phyloP scores from a whole-genome alignment of 2,888 invertebrate genomes.

The Antitype chi region DNA sequence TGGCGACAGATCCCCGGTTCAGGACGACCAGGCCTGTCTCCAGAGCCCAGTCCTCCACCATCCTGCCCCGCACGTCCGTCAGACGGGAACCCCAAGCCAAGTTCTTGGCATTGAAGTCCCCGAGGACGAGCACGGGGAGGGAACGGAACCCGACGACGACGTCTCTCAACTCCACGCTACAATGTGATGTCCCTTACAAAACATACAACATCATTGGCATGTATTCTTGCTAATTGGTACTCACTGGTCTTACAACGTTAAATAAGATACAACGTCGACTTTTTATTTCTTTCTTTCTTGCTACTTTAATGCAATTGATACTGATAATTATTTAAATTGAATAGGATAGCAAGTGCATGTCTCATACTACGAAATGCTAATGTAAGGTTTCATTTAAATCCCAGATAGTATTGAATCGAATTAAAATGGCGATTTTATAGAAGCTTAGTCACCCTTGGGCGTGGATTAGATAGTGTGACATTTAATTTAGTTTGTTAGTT shows the following conservation, averaged over 20 bases:
- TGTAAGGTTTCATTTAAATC: constrained; percentile 66
- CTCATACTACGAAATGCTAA: constrained; percentile 64
- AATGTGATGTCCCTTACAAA: constrained; percentile 63
- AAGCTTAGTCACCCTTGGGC: constrained; percentile 64
- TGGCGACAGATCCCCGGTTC: too few species aligned
- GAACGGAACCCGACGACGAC: too few species aligned
- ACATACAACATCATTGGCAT: constrained; percentile 76
- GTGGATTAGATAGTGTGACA: constrained; percentile 57
- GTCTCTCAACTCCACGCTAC: too few species aligned
- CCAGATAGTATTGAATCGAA: constrained; percentile 63
- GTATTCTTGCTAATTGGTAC: constrained; percentile 83
- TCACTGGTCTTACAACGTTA: constrained; percentile 73
- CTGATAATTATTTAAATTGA: constrained; percentile 83
- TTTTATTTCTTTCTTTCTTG: constrained; percentile 69
- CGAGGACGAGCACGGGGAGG: too few species aligned
- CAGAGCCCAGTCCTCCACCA: too few species aligned
- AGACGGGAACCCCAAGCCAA: too few species aligned
- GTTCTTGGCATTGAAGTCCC: too few species aligned
- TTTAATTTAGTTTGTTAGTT: constrained; percentile 55
- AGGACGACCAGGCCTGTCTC: too few species aligned
- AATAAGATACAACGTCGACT: constrained; percentile 74
- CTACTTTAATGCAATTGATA: constrained; percentile 78
- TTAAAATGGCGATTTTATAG: constrained; percentile 65
- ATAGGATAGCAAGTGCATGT: constrained; percentile 71
- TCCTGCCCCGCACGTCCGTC: too few species aligned